Percentiles rank a stretch among this genome's conserved stretches.
phyloP scores from a whole-genome alignment of 2,113 vertebrate species.

The Passer montanus region DNA sequence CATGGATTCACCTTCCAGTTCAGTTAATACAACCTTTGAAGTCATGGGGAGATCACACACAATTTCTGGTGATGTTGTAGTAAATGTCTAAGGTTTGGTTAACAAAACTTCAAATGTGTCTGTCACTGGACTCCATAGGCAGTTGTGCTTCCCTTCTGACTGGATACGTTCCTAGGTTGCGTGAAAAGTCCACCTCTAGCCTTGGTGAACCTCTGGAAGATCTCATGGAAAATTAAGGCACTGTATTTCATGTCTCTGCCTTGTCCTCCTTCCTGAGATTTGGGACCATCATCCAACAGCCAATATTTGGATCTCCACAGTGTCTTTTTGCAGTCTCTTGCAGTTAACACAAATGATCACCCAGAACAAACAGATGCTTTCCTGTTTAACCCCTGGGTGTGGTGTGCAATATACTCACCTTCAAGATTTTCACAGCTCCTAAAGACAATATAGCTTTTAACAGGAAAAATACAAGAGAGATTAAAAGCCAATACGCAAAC shows the following conservation, averaged over 20 bases:
- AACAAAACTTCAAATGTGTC: not conserved
- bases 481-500: not conserved
- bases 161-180: rapidly evolving
- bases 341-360: not conserved
- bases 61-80: not conserved
- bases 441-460: not conserved
- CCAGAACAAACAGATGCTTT: not conserved
- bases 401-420: not conserved
- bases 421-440: not conserved
- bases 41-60: not conserved
- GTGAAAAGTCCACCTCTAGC: not conserved
- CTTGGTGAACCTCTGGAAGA: not conserved
- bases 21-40: not conserved
- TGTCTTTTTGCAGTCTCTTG: not conserved
- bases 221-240: not conserved
- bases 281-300: not conserved
- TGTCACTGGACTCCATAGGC: not conserved
- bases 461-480: not conserved
- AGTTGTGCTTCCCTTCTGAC: not conserved
- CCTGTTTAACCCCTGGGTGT: not conserved
- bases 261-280: not conserved
- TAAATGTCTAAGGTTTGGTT: not conserved
- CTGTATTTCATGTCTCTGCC: not conserved
- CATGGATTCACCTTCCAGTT: not conserved
- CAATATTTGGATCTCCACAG: not conserved